Percentiles rank a stretch among this genome's conserved stretches.
Evolutionary conservation across 1,140 invertebrate species (phyloP).

Genomic region (Pristionchus pacificus): DNA sequence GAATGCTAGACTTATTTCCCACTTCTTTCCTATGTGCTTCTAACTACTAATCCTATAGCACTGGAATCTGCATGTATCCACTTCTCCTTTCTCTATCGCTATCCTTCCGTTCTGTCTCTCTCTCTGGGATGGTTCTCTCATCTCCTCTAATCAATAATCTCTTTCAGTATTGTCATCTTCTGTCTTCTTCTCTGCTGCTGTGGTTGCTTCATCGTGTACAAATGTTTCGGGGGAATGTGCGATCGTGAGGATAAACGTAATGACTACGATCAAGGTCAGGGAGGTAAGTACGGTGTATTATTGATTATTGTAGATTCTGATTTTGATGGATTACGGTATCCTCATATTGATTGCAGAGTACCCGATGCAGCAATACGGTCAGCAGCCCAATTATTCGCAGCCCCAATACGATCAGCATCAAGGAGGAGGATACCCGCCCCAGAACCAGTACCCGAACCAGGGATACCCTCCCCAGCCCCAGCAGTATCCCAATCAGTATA

Average conservation of each 20-base stretch:
- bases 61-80: too few species aligned
- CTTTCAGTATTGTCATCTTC: background rate
- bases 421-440: background rate
- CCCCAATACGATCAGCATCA: too few species aligned
- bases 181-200: background rate
- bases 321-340: too few species aligned
- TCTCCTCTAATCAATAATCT: too few species aligned
- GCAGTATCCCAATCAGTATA: background rate
- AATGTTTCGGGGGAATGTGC: background rate
- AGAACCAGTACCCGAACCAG: too few species aligned
- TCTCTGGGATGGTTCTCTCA: background rate
- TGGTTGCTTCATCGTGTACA: background rate
- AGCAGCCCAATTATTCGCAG: background rate
- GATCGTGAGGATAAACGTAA: background rate
- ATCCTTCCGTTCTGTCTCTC: background rate
- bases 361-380: background rate
- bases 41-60: too few species aligned
- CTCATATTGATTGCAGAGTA: background rate
- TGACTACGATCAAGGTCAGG: background rate
- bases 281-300: too few species aligned
- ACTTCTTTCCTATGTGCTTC: too few species aligned
- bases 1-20: too few species aligned
- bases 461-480: background rate
- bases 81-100: too few species aligned
- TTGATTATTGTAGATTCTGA: too few species aligned